These are phyloP conservation scores for Drosophila differens DNA, from an alignment of 2,888 invertebrate species.

Conservation along the genomic window DNA sequence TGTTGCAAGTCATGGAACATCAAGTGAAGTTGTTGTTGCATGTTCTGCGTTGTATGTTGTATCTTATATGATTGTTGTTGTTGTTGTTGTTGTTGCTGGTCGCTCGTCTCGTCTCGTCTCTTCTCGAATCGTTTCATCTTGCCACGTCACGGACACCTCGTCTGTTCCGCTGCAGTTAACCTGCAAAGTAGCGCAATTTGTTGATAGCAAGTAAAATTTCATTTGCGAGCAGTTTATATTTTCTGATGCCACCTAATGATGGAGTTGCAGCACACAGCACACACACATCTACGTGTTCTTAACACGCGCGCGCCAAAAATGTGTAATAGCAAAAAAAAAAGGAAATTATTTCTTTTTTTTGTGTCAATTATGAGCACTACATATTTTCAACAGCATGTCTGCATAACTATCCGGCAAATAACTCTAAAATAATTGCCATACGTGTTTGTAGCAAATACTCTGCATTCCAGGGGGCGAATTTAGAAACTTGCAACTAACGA, in stretches of 20 bases:
- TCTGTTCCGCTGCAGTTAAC: conserved; percentile 78
- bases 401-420: conserved; percentile 20
- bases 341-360: conserved; percentile 48
- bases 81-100: conserved; percentile 34
- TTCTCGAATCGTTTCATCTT: conserved; percentile 12
- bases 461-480: not conserved
- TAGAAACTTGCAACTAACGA: not conserved
- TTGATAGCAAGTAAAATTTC: conserved; percentile 78
- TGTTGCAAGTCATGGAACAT: conserved; percentile 78
- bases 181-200: conserved; percentile 81
- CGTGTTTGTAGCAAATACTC: conserved; percentile 3
- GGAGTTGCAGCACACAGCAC: conserved; percentile 20
- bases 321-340: conserved; percentile 48
- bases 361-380: conserved; percentile 56
- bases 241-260: conserved; percentile 64
- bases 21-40: conserved; percentile 60
- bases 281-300: conserved; percentile 44
- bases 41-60: conserved; percentile 27
- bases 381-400: conserved; percentile 17
- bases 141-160: conserved; percentile 52
- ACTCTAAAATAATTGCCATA: conserved; percentile 38
- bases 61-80: conserved; percentile 22
- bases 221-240: conserved; percentile 71
- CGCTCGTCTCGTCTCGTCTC: conserved; percentile 36
- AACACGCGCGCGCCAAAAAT: conserved; percentile 58